Conservation (phyloP, 2,888 invertebrate genomes). For the Lasioglossum leucozonium region DNA sequence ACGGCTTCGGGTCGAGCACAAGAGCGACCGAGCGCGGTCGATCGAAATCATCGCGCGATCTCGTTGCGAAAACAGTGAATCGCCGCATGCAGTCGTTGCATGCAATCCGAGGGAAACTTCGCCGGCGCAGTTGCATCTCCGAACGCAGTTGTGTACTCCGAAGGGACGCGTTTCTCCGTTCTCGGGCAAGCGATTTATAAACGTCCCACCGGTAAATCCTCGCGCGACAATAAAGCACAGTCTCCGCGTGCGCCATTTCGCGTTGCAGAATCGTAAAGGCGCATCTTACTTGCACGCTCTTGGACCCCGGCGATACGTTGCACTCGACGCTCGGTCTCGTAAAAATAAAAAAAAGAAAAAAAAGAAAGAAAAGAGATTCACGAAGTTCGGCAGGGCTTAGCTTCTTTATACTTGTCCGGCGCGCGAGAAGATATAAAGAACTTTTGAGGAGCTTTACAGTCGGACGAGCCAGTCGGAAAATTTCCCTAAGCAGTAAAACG, state of each 20-base stretch:
- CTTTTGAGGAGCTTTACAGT: slow-evolving; percentile 58
- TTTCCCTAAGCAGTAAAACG: slow-evolving; percentile 71
- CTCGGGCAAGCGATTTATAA: slow-evolving; percentile 19
- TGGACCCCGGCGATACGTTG: slow-evolving; percentile 63
- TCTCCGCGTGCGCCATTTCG: slow-evolving; percentile 23
- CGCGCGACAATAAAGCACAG: slow-evolving; percentile 48
- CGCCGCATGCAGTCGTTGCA: background rate
- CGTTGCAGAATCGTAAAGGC: slow-evolving; percentile 61
- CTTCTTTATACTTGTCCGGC: slow-evolving; percentile 57
- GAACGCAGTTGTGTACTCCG: background rate
- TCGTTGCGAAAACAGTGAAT: background rate
- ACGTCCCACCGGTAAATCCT: slow-evolving; percentile 24
- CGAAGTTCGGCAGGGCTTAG: slow-evolving; percentile 39
- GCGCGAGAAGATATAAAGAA: slow-evolving; percentile 59
- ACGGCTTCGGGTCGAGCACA: background rate
- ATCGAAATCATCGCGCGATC: background rate
- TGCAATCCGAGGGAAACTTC: background rate
- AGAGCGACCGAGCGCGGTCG: background rate
- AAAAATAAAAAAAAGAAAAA: slow-evolving; percentile 38
- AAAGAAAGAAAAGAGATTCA: background rate
- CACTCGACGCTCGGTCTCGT: slow-evolving; percentile 64
- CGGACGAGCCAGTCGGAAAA: slow-evolving; percentile 63
- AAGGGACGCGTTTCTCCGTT: background rate
- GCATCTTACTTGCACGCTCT: slow-evolving; percentile 46
- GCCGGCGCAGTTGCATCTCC: background rate